phyloP scores from a whole-genome alignment of 2,888 invertebrate species.

The Orchesella flavescens region DNA sequence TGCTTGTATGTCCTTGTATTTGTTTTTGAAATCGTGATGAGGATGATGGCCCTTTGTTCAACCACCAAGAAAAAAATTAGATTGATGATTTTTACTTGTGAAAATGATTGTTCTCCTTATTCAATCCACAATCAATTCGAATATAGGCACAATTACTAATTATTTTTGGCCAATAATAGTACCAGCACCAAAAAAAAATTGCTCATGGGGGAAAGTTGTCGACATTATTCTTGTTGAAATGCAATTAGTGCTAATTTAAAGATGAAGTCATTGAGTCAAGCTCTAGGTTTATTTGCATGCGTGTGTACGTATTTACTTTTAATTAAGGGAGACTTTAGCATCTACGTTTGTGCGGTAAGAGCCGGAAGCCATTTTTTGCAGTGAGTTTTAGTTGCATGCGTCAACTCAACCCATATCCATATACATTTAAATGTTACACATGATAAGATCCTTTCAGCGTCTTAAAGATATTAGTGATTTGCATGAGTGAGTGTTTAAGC shows the following conservation, averaged over 20 bases:
- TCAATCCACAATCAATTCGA: background rate
- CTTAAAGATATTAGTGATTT: background rate
- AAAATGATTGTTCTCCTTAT: slow-evolving; percentile 1
- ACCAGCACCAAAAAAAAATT: too few species aligned
- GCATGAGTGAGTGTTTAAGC: too few species aligned
- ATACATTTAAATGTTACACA: too few species aligned
- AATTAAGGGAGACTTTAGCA: too few species aligned
- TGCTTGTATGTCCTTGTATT: slow-evolving; percentile 27
- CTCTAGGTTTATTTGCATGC: too few species aligned
- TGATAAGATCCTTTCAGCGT: background rate
- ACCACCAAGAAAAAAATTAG: background rate
- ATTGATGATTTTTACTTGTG: background rate
- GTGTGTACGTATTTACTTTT: too few species aligned
- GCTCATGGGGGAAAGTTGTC: background rate
- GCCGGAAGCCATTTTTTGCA: too few species aligned
- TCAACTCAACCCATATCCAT: too few species aligned
- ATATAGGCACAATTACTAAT: background rate
- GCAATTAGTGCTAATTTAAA: too few species aligned
- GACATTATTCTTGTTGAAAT: background rate
- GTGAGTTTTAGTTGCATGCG: too few species aligned
- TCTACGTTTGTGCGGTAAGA: too few species aligned
- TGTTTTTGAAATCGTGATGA: slow-evolving; percentile 24
- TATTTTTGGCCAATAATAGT: background rate
- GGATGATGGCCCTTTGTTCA: background rate
- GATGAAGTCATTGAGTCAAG: too few species aligned